Percentiles rank a stretch among this genome's conserved stretches.
These are phyloP conservation scores for Scaptomyza tumidula DNA, from an alignment of 2,888 invertebrate genomes.

Conservation along the genomic window DNA sequence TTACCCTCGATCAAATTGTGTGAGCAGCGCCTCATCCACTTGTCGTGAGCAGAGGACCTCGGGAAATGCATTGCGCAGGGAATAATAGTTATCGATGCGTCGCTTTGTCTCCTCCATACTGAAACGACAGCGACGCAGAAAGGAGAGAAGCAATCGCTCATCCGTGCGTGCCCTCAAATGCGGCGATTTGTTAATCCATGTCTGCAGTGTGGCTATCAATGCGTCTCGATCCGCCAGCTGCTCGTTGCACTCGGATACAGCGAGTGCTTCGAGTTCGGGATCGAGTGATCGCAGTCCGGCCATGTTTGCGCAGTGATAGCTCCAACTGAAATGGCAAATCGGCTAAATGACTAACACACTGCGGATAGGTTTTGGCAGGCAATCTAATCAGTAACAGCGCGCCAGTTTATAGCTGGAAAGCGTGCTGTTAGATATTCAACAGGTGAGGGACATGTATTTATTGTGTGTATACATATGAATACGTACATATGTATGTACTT, in stretches of 20 bases:
- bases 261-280: slow-evolving; percentile 55
- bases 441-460: not conserved
- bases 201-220: slow-evolving; percentile 51
- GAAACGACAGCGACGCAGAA: slow-evolving; percentile 73
- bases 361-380: not conserved
- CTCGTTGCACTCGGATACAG: slow-evolving; percentile 74
- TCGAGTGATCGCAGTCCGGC: slow-evolving; percentile 50
- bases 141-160: slow-evolving; percentile 64
- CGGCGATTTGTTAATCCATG: slow-evolving; percentile 71
- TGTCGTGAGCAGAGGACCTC: slow-evolving; percentile 70
- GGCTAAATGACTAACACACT: not conserved
- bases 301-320: slow-evolving; percentile 49
- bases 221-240: slow-evolving; percentile 45
- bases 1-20: slow-evolving; percentile 70
- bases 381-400: slow-evolving; percentile 43
- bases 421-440: slow-evolving; percentile 23
- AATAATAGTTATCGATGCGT: slow-evolving; percentile 74
- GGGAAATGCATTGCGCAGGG: slow-evolving; percentile 69
- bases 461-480: not conserved
- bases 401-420: slow-evolving; percentile 24
- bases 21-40: slow-evolving; percentile 62
- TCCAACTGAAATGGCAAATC: slow-evolving; percentile 44
- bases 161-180: slow-evolving; percentile 68
- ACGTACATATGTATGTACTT: not conserved
- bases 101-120: slow-evolving; percentile 74